These are phyloP conservation scores for Lasioglossum lativentre DNA, from an alignment of 2,888 invertebrate genomes.

Conservation along the genomic window DNA sequence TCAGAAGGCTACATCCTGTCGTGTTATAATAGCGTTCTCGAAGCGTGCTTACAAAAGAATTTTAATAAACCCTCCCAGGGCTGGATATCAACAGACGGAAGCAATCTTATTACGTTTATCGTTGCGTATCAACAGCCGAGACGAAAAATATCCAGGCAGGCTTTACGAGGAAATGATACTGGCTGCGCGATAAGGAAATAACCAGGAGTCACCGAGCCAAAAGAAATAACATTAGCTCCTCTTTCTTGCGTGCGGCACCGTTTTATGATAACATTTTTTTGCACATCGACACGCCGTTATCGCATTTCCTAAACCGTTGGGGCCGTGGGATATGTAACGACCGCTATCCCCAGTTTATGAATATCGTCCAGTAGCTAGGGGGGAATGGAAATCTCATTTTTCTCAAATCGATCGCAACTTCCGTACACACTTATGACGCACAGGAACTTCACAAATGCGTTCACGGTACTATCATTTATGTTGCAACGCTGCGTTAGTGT, in stretches of 20 bases:
- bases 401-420: constrained; percentile 51
- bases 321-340: constrained; percentile 17
- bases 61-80: constrained; percentile 49
- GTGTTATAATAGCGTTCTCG: not conserved
- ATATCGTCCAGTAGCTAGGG: constrained; percentile 47
- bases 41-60: constrained; percentile 37
- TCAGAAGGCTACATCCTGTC: not conserved
- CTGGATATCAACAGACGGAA: constrained; percentile 40
- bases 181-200: constrained; percentile 56
- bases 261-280: constrained; percentile 50
- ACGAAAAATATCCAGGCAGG: constrained; percentile 35
- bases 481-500: too few relatives aligned
- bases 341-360: constrained; percentile 63
- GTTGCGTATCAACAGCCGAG: constrained; percentile 45
- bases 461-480: not conserved
- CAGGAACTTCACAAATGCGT: not conserved
- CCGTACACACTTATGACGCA: constrained; percentile 28
- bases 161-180: constrained; percentile 41
- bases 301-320: constrained; percentile 50
- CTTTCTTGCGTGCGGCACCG: constrained; percentile 36
- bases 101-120: constrained; percentile 56
- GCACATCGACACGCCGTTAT: constrained; percentile 54
- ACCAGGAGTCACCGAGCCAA: constrained; percentile 50
- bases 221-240: constrained; percentile 55
- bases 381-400: constrained; percentile 54